Conservation (phyloP, 2,797 vertebrate genomes). For the Platalea minor region DNA sequence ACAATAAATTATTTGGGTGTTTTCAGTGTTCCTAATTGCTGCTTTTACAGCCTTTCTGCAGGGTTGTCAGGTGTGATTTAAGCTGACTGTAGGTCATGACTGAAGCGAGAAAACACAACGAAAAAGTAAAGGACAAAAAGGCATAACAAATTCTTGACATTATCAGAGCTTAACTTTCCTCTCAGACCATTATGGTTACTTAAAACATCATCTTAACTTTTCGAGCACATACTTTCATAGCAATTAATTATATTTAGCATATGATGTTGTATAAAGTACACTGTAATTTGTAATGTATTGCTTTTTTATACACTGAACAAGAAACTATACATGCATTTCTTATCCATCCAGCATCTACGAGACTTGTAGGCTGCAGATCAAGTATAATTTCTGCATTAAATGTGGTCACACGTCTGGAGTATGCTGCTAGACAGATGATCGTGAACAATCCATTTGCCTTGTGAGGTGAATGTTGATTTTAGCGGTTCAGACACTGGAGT, state of each 20-base stretch:
- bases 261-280: background rate
- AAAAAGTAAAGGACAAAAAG: background rate
- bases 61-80: background rate
- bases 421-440: background rate
- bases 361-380: background rate
- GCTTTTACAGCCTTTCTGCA: background rate
- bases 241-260: background rate
- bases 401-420: rapidly evolving
- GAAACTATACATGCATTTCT: background rate
- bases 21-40: conserved; percentile 11
- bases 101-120: background rate
- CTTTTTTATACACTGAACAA: background rate
- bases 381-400: background rate
- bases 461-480: background rate
- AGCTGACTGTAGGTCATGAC: background rate
- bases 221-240: background rate
- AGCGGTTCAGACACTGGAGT: background rate
- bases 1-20: conserved; percentile 5
- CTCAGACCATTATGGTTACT: background rate
- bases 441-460: background rate
- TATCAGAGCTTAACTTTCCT: background rate
- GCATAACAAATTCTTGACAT: background rate
- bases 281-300: background rate
- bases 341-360: background rate
- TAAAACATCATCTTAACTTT: background rate